Conservation (phyloP, 2,797 vertebrate species). For the Gila robusta region DNA sequence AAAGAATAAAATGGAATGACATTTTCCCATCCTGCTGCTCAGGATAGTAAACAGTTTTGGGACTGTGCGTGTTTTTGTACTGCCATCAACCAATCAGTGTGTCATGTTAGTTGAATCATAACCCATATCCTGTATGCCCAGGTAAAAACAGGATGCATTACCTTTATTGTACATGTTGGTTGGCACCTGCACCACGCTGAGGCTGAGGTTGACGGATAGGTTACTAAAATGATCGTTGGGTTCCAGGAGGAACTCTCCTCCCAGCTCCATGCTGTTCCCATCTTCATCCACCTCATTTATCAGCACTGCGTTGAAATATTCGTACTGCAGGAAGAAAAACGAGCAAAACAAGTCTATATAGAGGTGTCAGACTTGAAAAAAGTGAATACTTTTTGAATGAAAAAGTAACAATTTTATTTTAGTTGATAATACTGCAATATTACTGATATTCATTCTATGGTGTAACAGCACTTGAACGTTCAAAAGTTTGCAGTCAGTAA, state of each 20-base stretch:
- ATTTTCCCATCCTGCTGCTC: not conserved
- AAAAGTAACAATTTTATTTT: not conserved
- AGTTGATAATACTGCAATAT: not conserved
- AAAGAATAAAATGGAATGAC: not conserved
- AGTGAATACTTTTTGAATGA: not conserved
- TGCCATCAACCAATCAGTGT: not conserved
- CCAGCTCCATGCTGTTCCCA: slow-evolving; percentile 87
- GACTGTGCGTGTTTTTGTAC: not conserved
- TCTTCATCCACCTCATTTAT: slow-evolving; percentile 95
- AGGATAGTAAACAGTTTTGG: not conserved
- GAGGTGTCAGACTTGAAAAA: not conserved
- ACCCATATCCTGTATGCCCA: not conserved
- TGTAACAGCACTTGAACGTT: not conserved
- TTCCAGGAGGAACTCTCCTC: slow-evolving; percentile 93
- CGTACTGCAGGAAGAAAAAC: slow-evolving; percentile 83
- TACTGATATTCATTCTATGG: not conserved
- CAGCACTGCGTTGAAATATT: slow-evolving; percentile 98
- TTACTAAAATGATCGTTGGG: slow-evolving; percentile 99
- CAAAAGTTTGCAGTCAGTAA: not conserved
- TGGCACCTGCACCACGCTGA: slow-evolving; percentile 97
- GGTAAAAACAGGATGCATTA: slow-evolving; percentile 62
- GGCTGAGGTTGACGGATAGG: slow-evolving; percentile 94
- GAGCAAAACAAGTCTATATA: not conserved
- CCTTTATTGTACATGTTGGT: slow-evolving; percentile 99
- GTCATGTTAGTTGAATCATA: not conserved